Conservation (phyloP, 2,113 vertebrate genomes). For the Gnathonemus longibarbis region DNA sequence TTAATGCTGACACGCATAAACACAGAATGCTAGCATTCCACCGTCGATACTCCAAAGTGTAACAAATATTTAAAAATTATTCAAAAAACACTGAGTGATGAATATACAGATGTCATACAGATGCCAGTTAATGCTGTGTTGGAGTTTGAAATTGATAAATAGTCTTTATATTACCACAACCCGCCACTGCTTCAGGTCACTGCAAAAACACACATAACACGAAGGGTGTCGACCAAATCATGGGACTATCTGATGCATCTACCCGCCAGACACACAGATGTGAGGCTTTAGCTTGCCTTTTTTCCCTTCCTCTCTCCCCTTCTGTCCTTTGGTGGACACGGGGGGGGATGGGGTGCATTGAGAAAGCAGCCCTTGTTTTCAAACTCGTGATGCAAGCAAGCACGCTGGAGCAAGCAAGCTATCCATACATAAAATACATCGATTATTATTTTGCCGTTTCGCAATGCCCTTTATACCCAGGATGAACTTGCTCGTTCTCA, state of each 20-base stretch:
- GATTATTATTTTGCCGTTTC: background rate
- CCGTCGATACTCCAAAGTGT: background rate
- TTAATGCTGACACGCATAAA: background rate
- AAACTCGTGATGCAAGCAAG: conserved; percentile 33
- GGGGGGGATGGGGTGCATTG: background rate
- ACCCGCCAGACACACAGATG: conserved; percentile 30
- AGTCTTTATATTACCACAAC: background rate
- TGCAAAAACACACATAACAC: background rate
- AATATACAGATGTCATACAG: background rate
- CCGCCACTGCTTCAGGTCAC: background rate
- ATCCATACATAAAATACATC: background rate
- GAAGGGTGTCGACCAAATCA: conserved; percentile 49
- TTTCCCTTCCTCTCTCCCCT: background rate
- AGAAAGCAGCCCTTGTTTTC: conserved; percentile 48
- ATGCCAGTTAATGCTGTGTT: background rate
- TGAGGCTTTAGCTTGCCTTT: background rate
- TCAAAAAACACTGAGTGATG: background rate
- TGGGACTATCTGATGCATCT: conserved; percentile 59
- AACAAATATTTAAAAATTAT: background rate
- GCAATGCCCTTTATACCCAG: background rate
- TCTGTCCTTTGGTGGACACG: background rate
- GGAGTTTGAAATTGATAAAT: background rate
- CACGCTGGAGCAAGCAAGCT: background rate
- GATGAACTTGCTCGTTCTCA: background rate
- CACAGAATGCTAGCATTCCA: background rate